Evolutionary conservation across 1,140 invertebrate genomes (phyloP).

Genomic region (Psilanteris sp.): DNA sequence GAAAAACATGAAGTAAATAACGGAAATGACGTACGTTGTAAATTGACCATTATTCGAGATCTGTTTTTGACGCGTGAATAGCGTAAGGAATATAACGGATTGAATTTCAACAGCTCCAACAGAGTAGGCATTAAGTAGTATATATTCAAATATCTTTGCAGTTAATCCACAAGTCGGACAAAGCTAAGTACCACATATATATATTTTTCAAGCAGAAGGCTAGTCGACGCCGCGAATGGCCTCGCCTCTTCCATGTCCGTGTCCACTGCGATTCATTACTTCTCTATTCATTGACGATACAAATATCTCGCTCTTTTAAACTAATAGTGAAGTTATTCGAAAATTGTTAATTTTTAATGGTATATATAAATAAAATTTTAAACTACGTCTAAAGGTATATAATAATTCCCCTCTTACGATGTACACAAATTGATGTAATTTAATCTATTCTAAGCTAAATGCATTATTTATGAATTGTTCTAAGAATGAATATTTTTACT

Average conservation of each 20-base stretch:
- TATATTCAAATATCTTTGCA: conserved; percentile 54
- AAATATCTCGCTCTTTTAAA: conserved; percentile 63
- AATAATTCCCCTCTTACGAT: no score
- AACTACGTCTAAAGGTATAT: no score
- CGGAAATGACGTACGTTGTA: conserved; percentile 52
- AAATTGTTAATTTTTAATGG: no score
- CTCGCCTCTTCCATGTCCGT: conserved; percentile 79
- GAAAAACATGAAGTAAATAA: conserved; percentile 51
- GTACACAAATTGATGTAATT: no score
- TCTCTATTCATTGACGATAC: conserved; percentile 78
- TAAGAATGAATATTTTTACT: no score
- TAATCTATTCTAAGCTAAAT: no score
- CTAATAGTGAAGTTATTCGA: no score
- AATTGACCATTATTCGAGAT: conserved; percentile 50
- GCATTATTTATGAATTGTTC: no score
- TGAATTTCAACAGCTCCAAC: conserved; percentile 63
- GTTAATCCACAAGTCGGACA: conserved; percentile 54
- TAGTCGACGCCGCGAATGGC: conserved; percentile 72
- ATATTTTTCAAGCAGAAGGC: conserved; percentile 73
- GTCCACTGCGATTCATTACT: conserved; percentile 79
- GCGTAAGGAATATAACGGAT: conserved; percentile 63
- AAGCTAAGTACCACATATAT: conserved; percentile 61
- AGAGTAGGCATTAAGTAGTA: conserved; percentile 55
- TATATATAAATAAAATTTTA: no score
- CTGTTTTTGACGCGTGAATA: conserved; percentile 65